phyloP scores from a whole-genome alignment of 2,113 vertebrate genomes.

The Peromyscus leucopus region DNA sequence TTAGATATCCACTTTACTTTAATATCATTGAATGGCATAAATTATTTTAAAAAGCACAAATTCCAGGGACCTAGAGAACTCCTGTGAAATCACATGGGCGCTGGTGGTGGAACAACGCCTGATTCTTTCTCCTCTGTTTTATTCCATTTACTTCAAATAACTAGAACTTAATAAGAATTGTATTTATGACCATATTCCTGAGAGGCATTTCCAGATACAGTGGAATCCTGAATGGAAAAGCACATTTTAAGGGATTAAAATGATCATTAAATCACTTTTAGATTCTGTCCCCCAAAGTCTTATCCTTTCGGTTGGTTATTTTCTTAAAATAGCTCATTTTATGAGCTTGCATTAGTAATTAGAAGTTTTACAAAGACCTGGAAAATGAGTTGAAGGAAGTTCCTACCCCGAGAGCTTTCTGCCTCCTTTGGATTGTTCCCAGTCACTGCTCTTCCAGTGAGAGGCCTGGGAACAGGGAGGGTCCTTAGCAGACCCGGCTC shows the following conservation, averaged over 20 bases:
- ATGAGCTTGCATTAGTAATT: constrained; percentile 41
- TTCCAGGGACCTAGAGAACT: background rate
- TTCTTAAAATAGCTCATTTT: constrained; percentile 62
- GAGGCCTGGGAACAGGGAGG: background rate
- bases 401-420: background rate
- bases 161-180: constrained; percentile 59
- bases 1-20: constrained; percentile 66
- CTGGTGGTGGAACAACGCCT: background rate
- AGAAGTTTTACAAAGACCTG: constrained; percentile 16
- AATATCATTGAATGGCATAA: constrained; percentile 49
- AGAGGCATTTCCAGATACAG: constrained; percentile 51
- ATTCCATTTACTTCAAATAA: constrained; percentile 26
- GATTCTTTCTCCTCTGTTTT: background rate
- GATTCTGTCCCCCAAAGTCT: constrained; percentile 14
- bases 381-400: background rate
- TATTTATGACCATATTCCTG: constrained; percentile 50
- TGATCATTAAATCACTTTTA: constrained; percentile 54
- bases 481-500: background rate
- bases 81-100: background rate
- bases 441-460: background rate
- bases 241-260: constrained; percentile 57
- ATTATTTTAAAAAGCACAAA: constrained; percentile 52
- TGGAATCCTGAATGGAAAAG: constrained; percentile 59
- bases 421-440: background rate
- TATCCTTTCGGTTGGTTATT: constrained; percentile 51